A percentile compares a stretch with the other conserved stretches of the same genome.
Evolutionary conservation across 2,113 vertebrate genomes (phyloP).

Genomic region (Ameiurus melas): DNA sequence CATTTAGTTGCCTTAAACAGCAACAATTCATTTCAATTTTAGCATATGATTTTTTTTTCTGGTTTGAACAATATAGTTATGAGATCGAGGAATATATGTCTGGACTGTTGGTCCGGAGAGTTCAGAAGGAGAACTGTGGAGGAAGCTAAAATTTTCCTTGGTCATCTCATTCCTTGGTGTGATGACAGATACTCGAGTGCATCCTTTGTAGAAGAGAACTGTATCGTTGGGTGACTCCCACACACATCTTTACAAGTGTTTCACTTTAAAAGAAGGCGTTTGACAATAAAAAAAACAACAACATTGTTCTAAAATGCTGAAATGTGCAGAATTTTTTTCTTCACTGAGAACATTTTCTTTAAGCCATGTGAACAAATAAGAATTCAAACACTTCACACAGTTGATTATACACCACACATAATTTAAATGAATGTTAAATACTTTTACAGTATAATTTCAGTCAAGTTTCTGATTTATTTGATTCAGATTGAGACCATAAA

Average conservation of each 20-base stretch:
- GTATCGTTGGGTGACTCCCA: conserved; percentile 5
- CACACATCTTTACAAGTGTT: neutral
- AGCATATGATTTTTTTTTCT: neutral
- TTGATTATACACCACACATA: neutral
- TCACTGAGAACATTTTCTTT: neutral
- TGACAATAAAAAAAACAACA: no score
- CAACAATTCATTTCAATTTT: neutral
- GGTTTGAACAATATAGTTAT: neutral
- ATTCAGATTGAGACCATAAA: neutral
- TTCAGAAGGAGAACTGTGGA: neutral
- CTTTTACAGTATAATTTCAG: neutral
- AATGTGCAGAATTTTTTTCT: neutral
- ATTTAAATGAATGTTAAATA: neutral
- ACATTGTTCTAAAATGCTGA: neutral
- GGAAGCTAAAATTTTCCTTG: neutral
- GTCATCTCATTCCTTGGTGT: conserved; percentile 13
- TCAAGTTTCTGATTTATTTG: no score
- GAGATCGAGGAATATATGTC: neutral
- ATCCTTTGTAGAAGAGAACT: conserved; percentile 22
- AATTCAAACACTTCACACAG: neutral
- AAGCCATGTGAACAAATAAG: neutral
- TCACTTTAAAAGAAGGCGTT: neutral
- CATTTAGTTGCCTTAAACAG: neutral
- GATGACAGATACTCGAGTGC: neutral
- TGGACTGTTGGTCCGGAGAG: neutral